A percentile compares a stretch with the other conserved stretches of the same genome.
Conservation (phyloP, 2,888 invertebrate genomes). For the Schizaphis graminum region DNA sequence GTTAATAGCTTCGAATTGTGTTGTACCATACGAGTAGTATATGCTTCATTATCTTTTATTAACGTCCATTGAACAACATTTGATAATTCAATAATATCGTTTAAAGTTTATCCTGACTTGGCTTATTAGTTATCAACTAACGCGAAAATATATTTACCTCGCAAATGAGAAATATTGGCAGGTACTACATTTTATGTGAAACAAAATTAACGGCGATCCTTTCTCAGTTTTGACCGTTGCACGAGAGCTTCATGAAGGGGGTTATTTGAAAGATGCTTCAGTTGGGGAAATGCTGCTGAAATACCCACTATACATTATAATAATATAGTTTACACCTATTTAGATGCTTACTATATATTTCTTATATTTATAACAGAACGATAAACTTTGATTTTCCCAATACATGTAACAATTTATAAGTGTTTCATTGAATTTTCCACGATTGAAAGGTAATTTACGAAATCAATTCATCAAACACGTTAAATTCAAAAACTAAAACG, state of each 20-base stretch:
- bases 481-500: neutral
- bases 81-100: constrained; percentile 36
- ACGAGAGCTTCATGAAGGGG: neutral
- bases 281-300: neutral
- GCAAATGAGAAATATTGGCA: constrained; percentile 1
- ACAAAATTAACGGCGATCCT: neutral
- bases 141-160: neutral
- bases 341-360: neutral
- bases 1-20: neutral
- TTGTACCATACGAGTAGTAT: neutral
- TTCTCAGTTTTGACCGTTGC: neutral
- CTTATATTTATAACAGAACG: neutral
- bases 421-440: neutral
- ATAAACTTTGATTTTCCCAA: neutral
- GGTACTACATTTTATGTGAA: neutral
- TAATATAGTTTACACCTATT: neutral
- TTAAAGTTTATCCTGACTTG: constrained; percentile 8
- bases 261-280: neutral
- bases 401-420: neutral
- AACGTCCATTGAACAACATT: constrained; percentile 9
- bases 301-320: neutral
- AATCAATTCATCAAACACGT: neutral
- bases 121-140: constrained; percentile 6
- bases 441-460: neutral
- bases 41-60: constrained; percentile 46